phyloP scores from a whole-genome alignment of 2,797 vertebrate species.

The Prunella strophiata region DNA sequence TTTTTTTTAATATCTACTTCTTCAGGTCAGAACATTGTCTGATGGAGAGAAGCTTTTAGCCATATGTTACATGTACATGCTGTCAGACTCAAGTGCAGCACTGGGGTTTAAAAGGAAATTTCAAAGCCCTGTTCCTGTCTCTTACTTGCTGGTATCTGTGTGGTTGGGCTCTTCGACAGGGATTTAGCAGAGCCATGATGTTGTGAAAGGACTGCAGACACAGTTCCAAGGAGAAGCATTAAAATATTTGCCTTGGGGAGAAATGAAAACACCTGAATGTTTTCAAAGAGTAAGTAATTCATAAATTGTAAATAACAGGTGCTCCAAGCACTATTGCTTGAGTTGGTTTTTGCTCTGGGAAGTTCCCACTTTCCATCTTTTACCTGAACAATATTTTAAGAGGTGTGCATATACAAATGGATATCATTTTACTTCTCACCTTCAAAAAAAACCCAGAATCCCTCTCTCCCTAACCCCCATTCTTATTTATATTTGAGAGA shows the following conservation, averaged over 20 bases:
- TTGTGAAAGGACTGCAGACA: background rate
- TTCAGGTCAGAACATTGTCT: background rate
- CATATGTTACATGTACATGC: background rate
- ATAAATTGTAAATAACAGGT: background rate
- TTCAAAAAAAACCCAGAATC: background rate
- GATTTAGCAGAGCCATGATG: background rate
- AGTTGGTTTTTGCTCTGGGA: background rate
- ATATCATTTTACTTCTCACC: background rate
- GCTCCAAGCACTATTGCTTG: background rate
- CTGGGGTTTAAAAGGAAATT: background rate
- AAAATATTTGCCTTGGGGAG: background rate
- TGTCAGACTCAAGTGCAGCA: background rate
- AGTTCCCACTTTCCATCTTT: background rate
- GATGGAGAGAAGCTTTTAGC: background rate
- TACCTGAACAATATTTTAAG: background rate
- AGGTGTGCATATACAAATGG: rapidly evolving
- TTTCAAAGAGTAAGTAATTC: background rate
- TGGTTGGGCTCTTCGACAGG: background rate
- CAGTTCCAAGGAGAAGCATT: background rate
- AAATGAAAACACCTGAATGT: rapidly evolving
- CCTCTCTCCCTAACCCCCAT: rapidly evolving
- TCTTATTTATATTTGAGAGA: background rate
- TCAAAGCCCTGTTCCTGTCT: background rate
- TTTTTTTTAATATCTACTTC: background rate
- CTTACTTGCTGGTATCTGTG: background rate